Conservation (phyloP, 2,797 vertebrate species). For the Sebastiscus albofasciatus region DNA sequence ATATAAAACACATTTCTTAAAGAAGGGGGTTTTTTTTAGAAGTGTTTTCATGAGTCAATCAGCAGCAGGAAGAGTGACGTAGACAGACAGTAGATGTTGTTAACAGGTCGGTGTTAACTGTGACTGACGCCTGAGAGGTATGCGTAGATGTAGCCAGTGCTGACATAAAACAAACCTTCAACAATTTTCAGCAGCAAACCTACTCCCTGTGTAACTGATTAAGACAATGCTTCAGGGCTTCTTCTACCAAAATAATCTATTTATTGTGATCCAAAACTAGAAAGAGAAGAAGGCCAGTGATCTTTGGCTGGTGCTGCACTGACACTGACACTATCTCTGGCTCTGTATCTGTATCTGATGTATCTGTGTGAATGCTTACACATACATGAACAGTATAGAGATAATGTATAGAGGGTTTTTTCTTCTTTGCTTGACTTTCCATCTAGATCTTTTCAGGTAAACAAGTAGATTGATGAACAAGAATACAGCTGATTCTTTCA, state of each 20-base stretch:
- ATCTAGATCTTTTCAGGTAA: neutral
- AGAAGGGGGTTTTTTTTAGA: neutral
- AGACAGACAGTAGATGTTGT: slow-evolving; percentile 34
- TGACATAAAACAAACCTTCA: neutral
- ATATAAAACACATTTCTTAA: neutral
- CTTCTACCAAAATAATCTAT: neutral
- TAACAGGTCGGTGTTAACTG: slow-evolving; percentile 20
- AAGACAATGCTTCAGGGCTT: neutral
- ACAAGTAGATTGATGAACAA: neutral
- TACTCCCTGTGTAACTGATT: neutral
- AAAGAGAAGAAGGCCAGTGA: neutral
- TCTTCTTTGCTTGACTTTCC: neutral
- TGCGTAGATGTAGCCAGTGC: neutral
- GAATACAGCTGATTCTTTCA: neutral
- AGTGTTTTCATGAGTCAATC: slow-evolving; percentile 15
- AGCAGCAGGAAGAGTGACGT: slow-evolving; percentile 7
- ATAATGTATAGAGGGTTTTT: neutral
- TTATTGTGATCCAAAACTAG: slow-evolving; percentile 6
- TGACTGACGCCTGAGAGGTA: neutral
- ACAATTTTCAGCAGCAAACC: neutral
- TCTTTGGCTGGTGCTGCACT: neutral
- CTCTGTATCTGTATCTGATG: neutral
- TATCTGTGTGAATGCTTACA: neutral
- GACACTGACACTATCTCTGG: neutral
- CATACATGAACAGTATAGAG: neutral